Conservation (phyloP, 2,113 vertebrate species). For the Albula glossodonta region DNA sequence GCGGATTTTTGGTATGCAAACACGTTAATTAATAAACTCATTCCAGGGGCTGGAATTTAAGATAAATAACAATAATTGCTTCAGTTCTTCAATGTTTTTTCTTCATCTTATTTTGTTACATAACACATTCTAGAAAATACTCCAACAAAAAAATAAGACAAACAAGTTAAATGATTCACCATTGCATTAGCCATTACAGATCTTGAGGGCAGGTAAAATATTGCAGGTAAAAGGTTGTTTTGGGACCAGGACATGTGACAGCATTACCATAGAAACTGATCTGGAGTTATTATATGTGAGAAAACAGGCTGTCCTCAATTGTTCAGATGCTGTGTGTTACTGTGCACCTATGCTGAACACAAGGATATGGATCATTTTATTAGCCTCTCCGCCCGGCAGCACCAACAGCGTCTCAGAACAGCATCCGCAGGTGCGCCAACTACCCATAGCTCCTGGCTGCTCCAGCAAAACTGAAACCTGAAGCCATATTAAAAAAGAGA, state of each 20-base stretch:
- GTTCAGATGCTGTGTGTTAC: neutral
- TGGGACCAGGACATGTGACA: slow-evolving; percentile 14
- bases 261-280: slow-evolving; percentile 58
- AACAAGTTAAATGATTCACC: neutral
- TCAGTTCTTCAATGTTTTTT: neutral
- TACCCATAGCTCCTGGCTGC: neutral
- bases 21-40: neutral
- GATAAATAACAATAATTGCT: neutral
- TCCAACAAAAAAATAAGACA: neutral
- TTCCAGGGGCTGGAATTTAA: neutral
- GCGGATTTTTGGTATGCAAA: neutral
- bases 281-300: slow-evolving; percentile 26
- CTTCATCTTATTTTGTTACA: neutral
- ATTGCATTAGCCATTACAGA: neutral
- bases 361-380: neutral
- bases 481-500: neutral
- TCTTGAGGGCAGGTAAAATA: neutral
- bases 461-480: neutral
- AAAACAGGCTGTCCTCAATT: neutral
- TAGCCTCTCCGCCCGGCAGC: neutral
- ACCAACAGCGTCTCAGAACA: slow-evolving; percentile 37
- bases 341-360: neutral
- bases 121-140: neutral
- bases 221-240: neutral
- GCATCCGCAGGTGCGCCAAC: neutral